phyloP scores from a whole-genome alignment of 2,888 invertebrate genomes.

The Azorinus chamasolen region DNA sequence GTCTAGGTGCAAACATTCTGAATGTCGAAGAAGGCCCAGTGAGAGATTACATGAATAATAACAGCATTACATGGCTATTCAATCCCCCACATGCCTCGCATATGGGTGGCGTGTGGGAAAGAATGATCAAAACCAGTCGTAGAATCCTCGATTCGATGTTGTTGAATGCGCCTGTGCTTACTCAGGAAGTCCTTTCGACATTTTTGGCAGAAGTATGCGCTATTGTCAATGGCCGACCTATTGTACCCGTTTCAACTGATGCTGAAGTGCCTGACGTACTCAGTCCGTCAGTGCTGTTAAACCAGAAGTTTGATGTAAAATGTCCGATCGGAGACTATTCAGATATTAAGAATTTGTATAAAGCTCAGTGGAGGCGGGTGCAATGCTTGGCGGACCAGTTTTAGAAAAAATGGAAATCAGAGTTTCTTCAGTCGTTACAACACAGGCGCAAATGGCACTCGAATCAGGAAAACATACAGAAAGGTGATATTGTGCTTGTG shows the following conservation, averaged over 20 bases:
- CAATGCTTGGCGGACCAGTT: constrained; percentile 50
- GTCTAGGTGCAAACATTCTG: constrained; percentile 7
- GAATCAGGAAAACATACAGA: too few species aligned
- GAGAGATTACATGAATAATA: constrained; percentile 5
- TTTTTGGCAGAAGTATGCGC: constrained; percentile 55
- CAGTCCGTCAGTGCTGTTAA: constrained; percentile 2
- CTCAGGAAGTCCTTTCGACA: too few species aligned
- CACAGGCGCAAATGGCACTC: constrained; percentile 41
- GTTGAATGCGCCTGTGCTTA: too few species aligned
- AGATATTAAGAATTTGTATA: constrained; percentile 41
- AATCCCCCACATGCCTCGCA: constrained; percentile 53
- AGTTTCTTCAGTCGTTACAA: constrained; percentile 47
- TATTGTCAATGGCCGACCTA: constrained; percentile 54
- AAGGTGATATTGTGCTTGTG: too few species aligned
- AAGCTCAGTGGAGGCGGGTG: constrained; percentile 47
- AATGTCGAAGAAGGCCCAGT: constrained; percentile 34
- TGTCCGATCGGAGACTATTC: background rate
- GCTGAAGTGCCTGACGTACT: constrained; percentile 10
- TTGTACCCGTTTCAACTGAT: constrained; percentile 35
- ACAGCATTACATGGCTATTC: constrained; percentile 36
- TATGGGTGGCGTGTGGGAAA: constrained; percentile 50
- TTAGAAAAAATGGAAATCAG: constrained; percentile 49
- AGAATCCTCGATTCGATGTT: too few species aligned
- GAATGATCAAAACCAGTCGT: constrained; percentile 51
- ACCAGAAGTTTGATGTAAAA: background rate